Evolutionary conservation across 1,140 invertebrate species (phyloP), one percentile per base, ranked within the genome.

Genomic region (Spodoptera frugiperda): DNA sequence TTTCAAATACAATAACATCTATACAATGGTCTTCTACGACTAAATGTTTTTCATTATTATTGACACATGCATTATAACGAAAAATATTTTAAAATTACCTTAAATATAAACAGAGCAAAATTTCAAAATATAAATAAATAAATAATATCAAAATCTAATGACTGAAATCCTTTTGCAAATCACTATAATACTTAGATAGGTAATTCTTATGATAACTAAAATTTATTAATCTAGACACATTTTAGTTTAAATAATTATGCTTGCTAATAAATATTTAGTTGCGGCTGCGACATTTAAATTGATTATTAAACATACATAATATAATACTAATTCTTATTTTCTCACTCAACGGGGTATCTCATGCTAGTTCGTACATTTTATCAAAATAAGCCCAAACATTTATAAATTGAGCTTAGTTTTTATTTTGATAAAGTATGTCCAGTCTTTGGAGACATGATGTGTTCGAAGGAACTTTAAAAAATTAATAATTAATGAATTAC

Each of bases 1-100:
- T 91, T 89, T 83, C 89, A 93, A 92, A 87, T 93, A 93, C 91
- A 92, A 91, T 93, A 93, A 93, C 92, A 92, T 92, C 90, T 92
- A 93, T 93, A 92, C 90, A 93, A 89, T 91, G 88, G 80, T 88
- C 88, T 77, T 84, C 90, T 93, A 93, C 92, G 84, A 78, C 90
- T 93, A 92, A 90, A 92, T 86, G 85, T 86, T 87, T 74, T 86
- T 88, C 63, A 84, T 84, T 87, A 89, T 86, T 61, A 88, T 84
- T 87, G 85, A 91, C 87, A 90, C 89, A 91, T 93, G 88, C 87
- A 89, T 79, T 87, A 81, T 87, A 87, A 86, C 82, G 81, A 88
- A 84, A 79, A 76, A 78, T 77, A 79, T 74, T 57, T 39, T 39
- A 39, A 61, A 80, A 65, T 68, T 75, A 78, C 82, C 81, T 80